Evolutionary conservation across 1,140 invertebrate species (phyloP), one percentile per base, ranked within the genome.

Genomic region (Oedothorax gibbosus): DNA sequence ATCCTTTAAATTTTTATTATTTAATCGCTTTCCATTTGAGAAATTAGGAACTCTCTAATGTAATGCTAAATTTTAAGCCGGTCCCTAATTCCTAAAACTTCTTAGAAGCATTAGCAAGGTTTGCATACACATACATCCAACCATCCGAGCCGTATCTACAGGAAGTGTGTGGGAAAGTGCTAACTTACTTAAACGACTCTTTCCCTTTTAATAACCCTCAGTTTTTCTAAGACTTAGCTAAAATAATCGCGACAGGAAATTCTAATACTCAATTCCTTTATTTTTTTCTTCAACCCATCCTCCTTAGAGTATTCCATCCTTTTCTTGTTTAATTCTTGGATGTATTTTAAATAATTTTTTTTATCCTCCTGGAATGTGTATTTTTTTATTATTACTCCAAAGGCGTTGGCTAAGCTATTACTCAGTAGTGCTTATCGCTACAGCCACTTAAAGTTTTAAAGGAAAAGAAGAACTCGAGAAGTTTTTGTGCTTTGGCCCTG

Each of bases 171-270:
- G 10, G 0, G 69, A 14, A 54, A 60, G 66, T 50, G 15, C 66
- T 71, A 81, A 81, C 78, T 81, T 81, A 81, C 78, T 81, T 81
- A 81, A 81, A 81, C 54, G 54, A n/a, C 21, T 71, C 77, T 62
- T 84, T 76, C 62, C 35, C 81, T 84, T 84, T 84, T 73, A 84
- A 84, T 76, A 84, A 84, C 81, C 57, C 56, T 62, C 51, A 79
- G 18, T 75, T 75, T 84, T 75, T 57, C 57, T 54, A 60, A 79
- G 71, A 73, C 81, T 84, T 73, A 35, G 72, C 80, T 84, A 84
- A 84, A 84, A 84, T 76, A 84, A 84, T 84, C 75, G 80, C 50
- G 81, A 84, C 81, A 84, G 81, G 72, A 76, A 73, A 84, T 84
- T 84, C 76, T 84, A 84, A 84, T 84, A 68, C 81, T 66, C 57